phyloP scores from a whole-genome alignment of 2,888 invertebrate species.

The Villa cingulata region DNA sequence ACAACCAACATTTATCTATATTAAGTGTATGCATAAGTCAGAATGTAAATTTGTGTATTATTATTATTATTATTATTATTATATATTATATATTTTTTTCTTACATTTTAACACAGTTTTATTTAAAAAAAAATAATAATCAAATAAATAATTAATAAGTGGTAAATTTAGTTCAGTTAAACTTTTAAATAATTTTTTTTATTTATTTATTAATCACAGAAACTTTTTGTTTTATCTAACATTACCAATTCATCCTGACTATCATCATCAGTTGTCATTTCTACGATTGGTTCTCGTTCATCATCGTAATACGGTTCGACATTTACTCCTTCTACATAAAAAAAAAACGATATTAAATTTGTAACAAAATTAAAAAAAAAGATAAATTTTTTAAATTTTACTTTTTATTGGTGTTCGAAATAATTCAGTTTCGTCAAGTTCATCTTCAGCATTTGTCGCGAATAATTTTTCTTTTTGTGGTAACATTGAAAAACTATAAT shows the following conservation, averaged over 20 bases:
- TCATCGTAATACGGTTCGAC: slow-evolving; percentile 56
- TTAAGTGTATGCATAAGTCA: no score
- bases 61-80: no score
- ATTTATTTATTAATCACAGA: slow-evolving; percentile 1
- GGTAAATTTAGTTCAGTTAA: no score
- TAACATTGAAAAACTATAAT: slow-evolving; percentile 33
- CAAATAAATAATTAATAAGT: no score
- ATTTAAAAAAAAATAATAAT: no score
- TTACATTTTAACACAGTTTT: no score
- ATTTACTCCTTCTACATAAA: slow-evolving; percentile 24
- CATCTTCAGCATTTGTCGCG: slow-evolving; percentile 27
- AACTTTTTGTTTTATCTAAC: slow-evolving; percentile 1
- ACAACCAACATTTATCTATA: no score
- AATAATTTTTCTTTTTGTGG: slow-evolving; percentile 32
- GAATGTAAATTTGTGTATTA: no score
- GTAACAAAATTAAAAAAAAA: not conserved
- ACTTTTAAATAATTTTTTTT: no score
- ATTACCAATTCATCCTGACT: slow-evolving; percentile 20
- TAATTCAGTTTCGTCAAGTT: slow-evolving; percentile 32
- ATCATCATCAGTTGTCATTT: slow-evolving; percentile 45
- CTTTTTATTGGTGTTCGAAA: slow-evolving; percentile 33
- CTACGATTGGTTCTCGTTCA: slow-evolving; percentile 46
- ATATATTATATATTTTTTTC: no score
- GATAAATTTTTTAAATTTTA: slow-evolving; percentile 17
- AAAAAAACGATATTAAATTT: not conserved